Evolutionary conservation across 2,113 vertebrate species (phyloP).

Genomic region (Scartelaos histophorus): DNA sequence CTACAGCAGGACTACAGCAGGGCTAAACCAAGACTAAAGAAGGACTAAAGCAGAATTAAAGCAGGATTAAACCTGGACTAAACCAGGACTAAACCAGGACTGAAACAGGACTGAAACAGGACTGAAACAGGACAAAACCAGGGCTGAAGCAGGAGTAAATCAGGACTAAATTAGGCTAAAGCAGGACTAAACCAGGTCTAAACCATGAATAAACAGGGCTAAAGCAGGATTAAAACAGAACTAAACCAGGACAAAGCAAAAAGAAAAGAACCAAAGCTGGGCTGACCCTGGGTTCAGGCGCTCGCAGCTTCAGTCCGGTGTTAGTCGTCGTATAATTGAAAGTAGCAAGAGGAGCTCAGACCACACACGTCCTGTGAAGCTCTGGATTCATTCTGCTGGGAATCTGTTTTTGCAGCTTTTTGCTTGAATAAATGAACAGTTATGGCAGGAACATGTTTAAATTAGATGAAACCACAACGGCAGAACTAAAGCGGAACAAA

Average conservation of each 20-base stretch:
- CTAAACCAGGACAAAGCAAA: conserved; percentile 45
- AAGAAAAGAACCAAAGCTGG: too few relatives aligned
- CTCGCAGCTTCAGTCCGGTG: too few relatives aligned
- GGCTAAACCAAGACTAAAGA: conserved; percentile 61
- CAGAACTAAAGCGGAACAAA: conserved; percentile 59
- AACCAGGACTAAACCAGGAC: conserved; percentile 44
- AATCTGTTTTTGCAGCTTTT: too few relatives aligned
- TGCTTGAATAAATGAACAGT: too few relatives aligned
- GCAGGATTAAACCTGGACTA: conserved; percentile 61
- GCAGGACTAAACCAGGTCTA: conserved; percentile 62
- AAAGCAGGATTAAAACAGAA: conserved; percentile 57
- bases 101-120: conserved; percentile 37
- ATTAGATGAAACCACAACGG: too few relatives aligned
- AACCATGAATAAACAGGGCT: neutral
- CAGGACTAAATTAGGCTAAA: conserved; percentile 76
- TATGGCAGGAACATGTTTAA: too few relatives aligned
- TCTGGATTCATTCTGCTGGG: too few relatives aligned
- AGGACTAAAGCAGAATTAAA: too few relatives aligned
- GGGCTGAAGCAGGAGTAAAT: conserved; percentile 58
- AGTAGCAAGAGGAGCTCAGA: too few relatives aligned
- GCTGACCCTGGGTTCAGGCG: too few relatives aligned
- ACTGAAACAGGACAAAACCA: conserved; percentile 62
- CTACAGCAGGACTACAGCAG: conserved; percentile 15
- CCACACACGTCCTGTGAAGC: too few relatives aligned
- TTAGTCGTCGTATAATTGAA: too few relatives aligned